phyloP scores from a whole-genome alignment of 2,888 invertebrate species.

The Microchrysa polita region DNA sequence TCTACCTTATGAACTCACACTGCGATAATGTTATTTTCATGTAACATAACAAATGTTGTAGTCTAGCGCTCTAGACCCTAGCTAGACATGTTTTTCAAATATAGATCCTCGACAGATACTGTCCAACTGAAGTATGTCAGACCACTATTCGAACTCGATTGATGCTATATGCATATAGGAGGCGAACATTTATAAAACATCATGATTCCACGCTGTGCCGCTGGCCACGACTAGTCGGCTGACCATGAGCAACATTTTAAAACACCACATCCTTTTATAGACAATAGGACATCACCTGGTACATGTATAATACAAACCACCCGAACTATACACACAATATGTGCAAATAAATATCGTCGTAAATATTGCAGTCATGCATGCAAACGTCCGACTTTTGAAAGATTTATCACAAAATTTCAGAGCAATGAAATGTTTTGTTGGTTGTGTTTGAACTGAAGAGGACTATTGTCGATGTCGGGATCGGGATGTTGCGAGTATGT shows the following conservation, averaged over 20 bases:
- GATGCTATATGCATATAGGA: too few species aligned
- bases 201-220: not conserved
- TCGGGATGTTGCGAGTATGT: too few species aligned
- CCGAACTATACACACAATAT: not conserved
- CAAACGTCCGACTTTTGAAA: constrained; percentile 39
- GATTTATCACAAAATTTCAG: constrained; percentile 35
- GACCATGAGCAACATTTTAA: constrained; percentile 26
- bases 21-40: constrained; percentile 43
- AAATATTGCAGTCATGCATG: constrained; percentile 29
- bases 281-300: constrained; percentile 2
- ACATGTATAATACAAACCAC: not conserved
- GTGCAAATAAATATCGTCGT: not conserved
- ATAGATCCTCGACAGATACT: constrained; percentile 11
- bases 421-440: constrained; percentile 22
- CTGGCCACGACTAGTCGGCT: not conserved
- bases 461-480: too few species aligned
- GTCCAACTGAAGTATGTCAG: constrained; percentile 12
- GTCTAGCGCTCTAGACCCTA: constrained; percentile 17
- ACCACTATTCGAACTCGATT: constrained; percentile 2
- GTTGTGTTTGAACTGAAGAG: not conserved
- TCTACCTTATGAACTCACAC: not conserved
- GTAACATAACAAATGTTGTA: constrained; percentile 27
- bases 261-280: constrained; percentile 34
- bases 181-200: not conserved
- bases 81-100: constrained; percentile 9